These are phyloP conservation scores for Sialis lutaria DNA, from an alignment of 2,888 invertebrate species.

Conservation along the genomic window DNA sequence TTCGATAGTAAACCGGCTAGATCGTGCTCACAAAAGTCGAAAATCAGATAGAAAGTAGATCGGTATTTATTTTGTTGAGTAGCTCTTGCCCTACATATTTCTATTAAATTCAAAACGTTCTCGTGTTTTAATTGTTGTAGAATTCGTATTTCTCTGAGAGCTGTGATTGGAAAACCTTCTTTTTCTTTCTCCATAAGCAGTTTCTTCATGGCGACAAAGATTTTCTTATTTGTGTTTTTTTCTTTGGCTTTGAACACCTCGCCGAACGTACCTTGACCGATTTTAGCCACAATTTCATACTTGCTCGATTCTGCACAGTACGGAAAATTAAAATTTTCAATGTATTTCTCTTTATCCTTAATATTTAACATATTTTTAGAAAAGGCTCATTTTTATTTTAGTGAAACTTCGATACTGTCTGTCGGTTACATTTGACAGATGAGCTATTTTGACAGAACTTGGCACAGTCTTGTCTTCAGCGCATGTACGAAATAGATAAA, in stretches of 20 bases:
- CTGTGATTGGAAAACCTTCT: conserved; percentile 98
- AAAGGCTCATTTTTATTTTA: background rate
- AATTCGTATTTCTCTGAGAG: conserved; percentile 90
- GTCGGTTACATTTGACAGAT: background rate
- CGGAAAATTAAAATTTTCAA: conserved; percentile 70
- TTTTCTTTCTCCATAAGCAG: conserved; percentile 99
- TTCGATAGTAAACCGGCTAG: conserved; percentile 90
- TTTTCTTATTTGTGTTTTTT: conserved; percentile 57
- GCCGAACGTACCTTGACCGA: conserved; percentile 97
- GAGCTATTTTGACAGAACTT: background rate
- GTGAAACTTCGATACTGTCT: background rate
- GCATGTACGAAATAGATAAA: too few species aligned
- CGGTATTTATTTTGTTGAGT: conserved; percentile 51
- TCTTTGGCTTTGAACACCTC: conserved; percentile 96
- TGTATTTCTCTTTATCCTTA: conserved; percentile 34
- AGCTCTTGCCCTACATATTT: conserved; percentile 90
- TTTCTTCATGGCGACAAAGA: conserved; percentile 96
- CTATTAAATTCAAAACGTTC: conserved; percentile 92
- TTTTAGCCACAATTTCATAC: conserved; percentile 95
- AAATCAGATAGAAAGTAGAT: conserved; percentile 87
- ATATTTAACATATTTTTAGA: conserved; percentile 19
- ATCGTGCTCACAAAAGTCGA: conserved; percentile 98
- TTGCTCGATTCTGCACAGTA: conserved; percentile 81
- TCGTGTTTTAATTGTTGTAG: conserved; percentile 87
- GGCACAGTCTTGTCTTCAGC: too few species aligned